A percentile compares a stretch with the other conserved stretches of the same genome.
These are phyloP conservation scores for Threskiornis aethiopicus DNA, from an alignment of 2,797 vertebrate genomes.

Conservation along the genomic window DNA sequence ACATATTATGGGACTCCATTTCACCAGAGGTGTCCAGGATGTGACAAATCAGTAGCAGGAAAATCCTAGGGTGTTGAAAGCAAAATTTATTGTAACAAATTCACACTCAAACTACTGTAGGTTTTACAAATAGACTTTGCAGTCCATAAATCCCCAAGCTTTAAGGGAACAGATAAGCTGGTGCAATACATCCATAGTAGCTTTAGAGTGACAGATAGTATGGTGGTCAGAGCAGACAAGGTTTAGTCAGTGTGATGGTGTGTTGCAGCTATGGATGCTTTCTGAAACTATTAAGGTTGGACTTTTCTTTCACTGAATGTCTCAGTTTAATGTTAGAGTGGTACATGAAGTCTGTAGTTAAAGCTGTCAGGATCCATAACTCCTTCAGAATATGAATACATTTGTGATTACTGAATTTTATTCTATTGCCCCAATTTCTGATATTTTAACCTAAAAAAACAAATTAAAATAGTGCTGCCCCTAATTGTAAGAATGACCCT, in stretches of 20 bases:
- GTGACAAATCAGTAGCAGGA: not conserved
- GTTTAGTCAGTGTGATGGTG: not conserved
- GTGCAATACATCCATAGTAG: not conserved
- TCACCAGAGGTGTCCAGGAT: not conserved
- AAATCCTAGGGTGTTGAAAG: not conserved
- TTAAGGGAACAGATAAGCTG: conserved; percentile 8
- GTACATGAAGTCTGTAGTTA: not conserved
- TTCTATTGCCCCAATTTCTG: not conserved
- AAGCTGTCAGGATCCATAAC: not conserved
- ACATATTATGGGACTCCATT: not conserved
- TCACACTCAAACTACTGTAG: not conserved
- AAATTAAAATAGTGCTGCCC: not conserved
- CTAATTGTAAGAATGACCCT: not conserved
- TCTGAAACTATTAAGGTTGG: not conserved
- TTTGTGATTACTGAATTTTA: not conserved
- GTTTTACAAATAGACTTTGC: conserved; percentile 43
- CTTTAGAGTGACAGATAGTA: not conserved
- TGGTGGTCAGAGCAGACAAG: not conserved
- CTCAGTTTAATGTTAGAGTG: not conserved
- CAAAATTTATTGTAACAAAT: conserved; percentile 46
- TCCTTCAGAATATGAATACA: not conserved
- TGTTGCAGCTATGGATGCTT: not conserved
- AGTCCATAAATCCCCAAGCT: conserved; percentile 47
- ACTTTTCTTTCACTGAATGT: not conserved
- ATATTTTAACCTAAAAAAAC: not conserved